Percentiles rank a stretch among this genome's conserved stretches.
Conservation (phyloP, 2,797 vertebrate genomes). For the Manis javanica region DNA sequence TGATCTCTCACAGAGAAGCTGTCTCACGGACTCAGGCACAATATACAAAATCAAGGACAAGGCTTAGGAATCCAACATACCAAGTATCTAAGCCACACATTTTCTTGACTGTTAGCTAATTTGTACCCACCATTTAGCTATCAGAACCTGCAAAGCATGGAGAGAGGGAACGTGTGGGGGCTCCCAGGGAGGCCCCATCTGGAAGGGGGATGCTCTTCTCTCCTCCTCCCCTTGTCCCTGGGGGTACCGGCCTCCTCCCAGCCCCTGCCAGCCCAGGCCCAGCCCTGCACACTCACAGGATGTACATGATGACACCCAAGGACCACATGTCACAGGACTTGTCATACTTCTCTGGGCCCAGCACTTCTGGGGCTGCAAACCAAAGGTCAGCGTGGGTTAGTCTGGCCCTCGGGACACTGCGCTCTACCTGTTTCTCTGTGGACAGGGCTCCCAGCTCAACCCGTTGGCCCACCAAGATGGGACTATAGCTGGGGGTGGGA, state of each 20-base stretch:
- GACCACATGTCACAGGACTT: conserved; percentile 99
- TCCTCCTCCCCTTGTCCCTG: background rate
- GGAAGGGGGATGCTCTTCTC: background rate
- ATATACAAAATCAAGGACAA: background rate
- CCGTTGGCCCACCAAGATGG: background rate
- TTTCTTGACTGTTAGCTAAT: background rate
- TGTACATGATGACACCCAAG: conserved; percentile 99
- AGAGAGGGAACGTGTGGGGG: background rate
- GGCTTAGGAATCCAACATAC: background rate
- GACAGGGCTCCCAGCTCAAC: no score
- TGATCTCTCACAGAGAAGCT: background rate
- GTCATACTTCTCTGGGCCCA: conserved; percentile 98
- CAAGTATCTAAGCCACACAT: background rate
- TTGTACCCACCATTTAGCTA: background rate
- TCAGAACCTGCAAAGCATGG: background rate
- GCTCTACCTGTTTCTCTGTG: background rate
- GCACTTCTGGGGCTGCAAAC: conserved; percentile 94
- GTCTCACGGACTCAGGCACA: background rate
- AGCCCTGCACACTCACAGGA: conserved; percentile 91
- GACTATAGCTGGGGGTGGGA: accelerated
- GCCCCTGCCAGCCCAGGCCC: background rate
- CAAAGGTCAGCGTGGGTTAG: conserved; percentile 39
- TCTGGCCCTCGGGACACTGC: background rate
- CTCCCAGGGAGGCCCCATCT: background rate
- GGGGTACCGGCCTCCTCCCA: background rate